Conservation (phyloP, 2,888 invertebrate species). For the Axea sp. region DNA sequence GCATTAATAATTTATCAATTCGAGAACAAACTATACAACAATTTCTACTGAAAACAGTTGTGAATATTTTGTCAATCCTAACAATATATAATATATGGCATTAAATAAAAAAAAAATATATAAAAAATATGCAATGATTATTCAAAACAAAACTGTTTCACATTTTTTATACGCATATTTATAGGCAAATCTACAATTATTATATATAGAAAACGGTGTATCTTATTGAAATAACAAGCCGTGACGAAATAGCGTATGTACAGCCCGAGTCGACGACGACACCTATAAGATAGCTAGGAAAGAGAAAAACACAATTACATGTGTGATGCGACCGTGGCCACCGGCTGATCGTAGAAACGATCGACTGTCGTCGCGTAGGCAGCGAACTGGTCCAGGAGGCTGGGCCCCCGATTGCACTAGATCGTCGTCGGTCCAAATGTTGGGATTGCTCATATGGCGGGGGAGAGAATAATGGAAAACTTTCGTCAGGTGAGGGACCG, state of each 20-base stretch:
- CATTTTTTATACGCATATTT: no score
- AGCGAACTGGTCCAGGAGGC: constrained; percentile 81
- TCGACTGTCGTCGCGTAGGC: constrained; percentile 85
- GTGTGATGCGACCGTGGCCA: constrained; percentile 92
- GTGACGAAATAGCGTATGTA: constrained; percentile 9
- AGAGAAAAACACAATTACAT: constrained; percentile 83
- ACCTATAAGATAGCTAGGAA: not conserved
- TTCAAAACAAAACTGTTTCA: no score
- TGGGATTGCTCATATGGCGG: constrained; percentile 83
- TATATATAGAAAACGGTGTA: not conserved
- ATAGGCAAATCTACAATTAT: no score
- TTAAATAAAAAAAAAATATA: no score
- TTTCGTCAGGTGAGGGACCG: constrained; percentile 87
- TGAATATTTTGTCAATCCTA: no score
- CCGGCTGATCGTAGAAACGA: constrained; percentile 88
- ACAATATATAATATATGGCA: no score
- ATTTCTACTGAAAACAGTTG: no score
- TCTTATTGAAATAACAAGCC: not conserved
- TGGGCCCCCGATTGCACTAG: constrained; percentile 78
- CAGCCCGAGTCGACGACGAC: constrained; percentile 10
- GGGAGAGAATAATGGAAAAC: constrained; percentile 92
- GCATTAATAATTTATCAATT: no score
- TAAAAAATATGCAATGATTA: no score
- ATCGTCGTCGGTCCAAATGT: constrained; percentile 72
- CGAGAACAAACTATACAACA: no score